Evolutionary conservation across 2,888 invertebrate species (phyloP).

Genomic region (Lottia gigantea): DNA sequence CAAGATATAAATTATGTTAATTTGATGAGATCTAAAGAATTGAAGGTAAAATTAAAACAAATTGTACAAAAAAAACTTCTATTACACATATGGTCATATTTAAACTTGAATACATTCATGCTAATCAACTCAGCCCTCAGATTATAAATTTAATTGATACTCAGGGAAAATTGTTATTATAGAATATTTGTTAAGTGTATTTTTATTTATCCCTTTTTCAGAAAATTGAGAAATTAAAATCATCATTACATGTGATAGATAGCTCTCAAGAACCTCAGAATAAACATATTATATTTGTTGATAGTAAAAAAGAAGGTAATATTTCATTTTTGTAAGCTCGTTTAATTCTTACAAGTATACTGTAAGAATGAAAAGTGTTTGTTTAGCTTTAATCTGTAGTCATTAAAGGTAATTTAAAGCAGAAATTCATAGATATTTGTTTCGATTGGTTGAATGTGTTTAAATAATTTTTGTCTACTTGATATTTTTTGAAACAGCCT

Average conservation of each 20-base stretch:
- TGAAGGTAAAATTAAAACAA: constrained; percentile 69
- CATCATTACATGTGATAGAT: constrained; percentile 85
- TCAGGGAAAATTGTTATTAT: background rate
- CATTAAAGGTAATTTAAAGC: no score
- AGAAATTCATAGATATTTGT: no score
- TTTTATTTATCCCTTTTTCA: constrained; percentile 36
- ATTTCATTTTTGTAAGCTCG: background rate
- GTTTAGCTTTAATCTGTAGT: no score
- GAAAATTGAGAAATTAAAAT: constrained; percentile 81
- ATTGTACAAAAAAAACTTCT: no score
- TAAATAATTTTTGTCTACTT: no score
- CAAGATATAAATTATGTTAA: constrained; percentile 91
- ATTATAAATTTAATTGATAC: background rate
- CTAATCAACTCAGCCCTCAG: background rate
- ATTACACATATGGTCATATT: constrained; percentile 14
- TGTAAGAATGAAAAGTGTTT: no score
- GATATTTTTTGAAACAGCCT: no score
- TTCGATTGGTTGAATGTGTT: no score
- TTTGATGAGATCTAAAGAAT: constrained; percentile 86
- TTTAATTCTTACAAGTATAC: no score
- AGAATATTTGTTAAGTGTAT: background rate
- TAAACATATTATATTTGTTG: constrained; percentile 84
- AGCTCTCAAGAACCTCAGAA: constrained; percentile 78
- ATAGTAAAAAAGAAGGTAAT: constrained; percentile 73
- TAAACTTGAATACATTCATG: background rate